Evolutionary conservation across 2,888 invertebrate species (phyloP).

Genomic region (Heteromurus nitidus): DNA sequence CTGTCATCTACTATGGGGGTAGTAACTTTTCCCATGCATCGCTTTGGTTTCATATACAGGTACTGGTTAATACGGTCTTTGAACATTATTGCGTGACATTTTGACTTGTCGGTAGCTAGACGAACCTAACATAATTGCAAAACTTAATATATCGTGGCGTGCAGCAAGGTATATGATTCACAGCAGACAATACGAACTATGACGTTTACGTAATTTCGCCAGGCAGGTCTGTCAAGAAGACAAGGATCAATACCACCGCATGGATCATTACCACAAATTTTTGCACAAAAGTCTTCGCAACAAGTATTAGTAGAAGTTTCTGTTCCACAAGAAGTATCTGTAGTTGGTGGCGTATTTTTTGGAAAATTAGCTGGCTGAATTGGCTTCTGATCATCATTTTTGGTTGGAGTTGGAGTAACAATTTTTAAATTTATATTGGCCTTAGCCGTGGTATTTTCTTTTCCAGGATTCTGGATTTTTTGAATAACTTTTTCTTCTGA

Average conservation of each 20-base stretch:
- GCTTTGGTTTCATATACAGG: not conserved
- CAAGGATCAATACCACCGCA: constrained; percentile 18
- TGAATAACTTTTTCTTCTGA: too few relatives aligned
- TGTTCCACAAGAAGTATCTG: too few relatives aligned
- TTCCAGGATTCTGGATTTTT: too few relatives aligned
- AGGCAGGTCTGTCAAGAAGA: constrained; percentile 31
- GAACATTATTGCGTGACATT: constrained; percentile 4
- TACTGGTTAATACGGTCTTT: constrained; percentile 12
- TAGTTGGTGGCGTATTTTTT: too few relatives aligned
- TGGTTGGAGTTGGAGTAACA: too few relatives aligned
- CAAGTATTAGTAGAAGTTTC: too few relatives aligned
- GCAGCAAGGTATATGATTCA: not conserved
- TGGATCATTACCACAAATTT: constrained; percentile 18
- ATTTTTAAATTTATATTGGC: too few relatives aligned
- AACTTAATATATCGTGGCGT: not conserved
- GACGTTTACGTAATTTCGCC: constrained; percentile 27
- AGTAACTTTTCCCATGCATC: not conserved
- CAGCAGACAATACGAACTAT: not conserved
- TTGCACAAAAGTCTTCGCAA: constrained; percentile 27
- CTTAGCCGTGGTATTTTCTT: too few relatives aligned
- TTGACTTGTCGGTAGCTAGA: not conserved
- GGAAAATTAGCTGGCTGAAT: too few relatives aligned
- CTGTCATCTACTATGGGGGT: constrained; percentile 34
- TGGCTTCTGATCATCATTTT: too few relatives aligned
- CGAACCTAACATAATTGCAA: not conserved